A percentile compares a stretch with the other conserved stretches of the same genome.
Conservation (phyloP, 1,140 invertebrate genomes). For the Pseudomyrmex cubaensis region DNA sequence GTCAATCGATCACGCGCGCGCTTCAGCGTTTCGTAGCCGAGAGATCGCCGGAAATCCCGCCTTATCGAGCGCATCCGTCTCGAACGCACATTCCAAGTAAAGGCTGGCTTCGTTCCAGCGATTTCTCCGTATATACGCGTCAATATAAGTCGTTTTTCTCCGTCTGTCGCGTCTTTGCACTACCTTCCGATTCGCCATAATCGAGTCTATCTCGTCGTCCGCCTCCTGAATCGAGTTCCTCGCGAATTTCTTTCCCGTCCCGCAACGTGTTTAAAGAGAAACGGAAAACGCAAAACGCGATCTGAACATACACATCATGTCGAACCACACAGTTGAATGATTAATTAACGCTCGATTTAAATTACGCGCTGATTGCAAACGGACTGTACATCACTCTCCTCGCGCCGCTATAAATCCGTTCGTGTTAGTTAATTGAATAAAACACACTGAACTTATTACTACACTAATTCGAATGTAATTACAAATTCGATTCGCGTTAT, state of each 20-base stretch:
- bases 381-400: not conserved
- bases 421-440: conserved; percentile 27
- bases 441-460: not conserved
- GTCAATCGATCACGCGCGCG: conserved; percentile 35
- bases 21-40: conserved; percentile 23
- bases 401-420: conserved; percentile 6
- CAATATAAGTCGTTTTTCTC: conserved; percentile 37
- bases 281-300: not conserved
- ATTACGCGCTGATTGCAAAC: conserved; percentile 19
- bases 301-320: not conserved
- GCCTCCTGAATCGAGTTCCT: not conserved
- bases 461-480: conserved; percentile 18
- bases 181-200: not conserved
- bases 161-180: not conserved
- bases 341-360: conserved; percentile 17
- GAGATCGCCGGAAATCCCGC: conserved; percentile 15
- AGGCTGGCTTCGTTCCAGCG: conserved; percentile 53
- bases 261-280: not conserved
- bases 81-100: conserved; percentile 47
- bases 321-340: not conserved
- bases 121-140: conserved; percentile 15
- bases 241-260: not conserved
- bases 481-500: not conserved
- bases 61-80: conserved; percentile 50
- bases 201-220: not conserved